These are phyloP conservation scores for Sipunculus nudus DNA, from an alignment of 2,888 invertebrate genomes.

Conservation along the genomic window DNA sequence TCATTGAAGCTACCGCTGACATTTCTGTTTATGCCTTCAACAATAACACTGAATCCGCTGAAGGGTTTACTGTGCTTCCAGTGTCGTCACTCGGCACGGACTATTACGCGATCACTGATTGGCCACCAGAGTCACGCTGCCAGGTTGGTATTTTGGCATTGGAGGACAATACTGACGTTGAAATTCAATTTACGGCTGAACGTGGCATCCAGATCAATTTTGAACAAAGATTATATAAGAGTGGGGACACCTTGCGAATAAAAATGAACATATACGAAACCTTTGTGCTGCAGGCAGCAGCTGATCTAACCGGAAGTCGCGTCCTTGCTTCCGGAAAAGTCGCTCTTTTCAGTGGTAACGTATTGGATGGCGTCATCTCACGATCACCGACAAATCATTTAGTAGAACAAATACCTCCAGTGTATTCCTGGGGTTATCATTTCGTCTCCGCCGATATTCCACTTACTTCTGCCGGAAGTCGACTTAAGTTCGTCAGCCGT, in stretches of 20 bases:
- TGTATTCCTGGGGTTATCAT: slow-evolving; percentile 3
- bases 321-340: background rate
- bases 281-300: slow-evolving; percentile 9
- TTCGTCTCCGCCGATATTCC: too few relatives aligned
- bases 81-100: slow-evolving; percentile 6
- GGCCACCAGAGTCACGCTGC: background rate
- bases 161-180: slow-evolving; percentile 4
- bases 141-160: slow-evolving; percentile 1
- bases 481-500: too few relatives aligned
- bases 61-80: slow-evolving; percentile 12
- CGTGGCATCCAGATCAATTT: background rate
- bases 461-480: too few relatives aligned
- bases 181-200: background rate
- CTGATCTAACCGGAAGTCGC: slow-evolving; percentile 1
- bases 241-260: background rate
- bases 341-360: slow-evolving; percentile 7
- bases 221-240: slow-evolving; percentile 2
- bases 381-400: too few relatives aligned
- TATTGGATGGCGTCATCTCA: background rate
- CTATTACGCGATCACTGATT: slow-evolving; percentile 8
- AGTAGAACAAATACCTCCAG: slow-evolving; percentile 9
- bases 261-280: slow-evolving; percentile 3
- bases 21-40: slow-evolving; percentile 7
- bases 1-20: background rate
- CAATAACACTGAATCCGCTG: slow-evolving; percentile 3